phyloP scores from a whole-genome alignment of 2,113 vertebrate genomes.

The Neolamprologus ventralis region DNA sequence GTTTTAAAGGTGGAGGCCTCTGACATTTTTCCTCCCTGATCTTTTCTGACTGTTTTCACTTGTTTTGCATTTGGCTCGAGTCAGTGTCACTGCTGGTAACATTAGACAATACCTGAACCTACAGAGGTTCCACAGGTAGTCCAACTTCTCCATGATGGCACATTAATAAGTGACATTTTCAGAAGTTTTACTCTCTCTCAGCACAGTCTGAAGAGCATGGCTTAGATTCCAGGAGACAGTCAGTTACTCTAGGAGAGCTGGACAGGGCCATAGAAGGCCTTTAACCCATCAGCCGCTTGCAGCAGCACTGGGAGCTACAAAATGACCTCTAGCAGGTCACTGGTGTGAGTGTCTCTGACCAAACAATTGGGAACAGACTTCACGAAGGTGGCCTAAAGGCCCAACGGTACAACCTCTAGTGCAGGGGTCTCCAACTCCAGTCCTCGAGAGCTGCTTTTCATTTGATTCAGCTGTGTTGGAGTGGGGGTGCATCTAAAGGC shows the following conservation, averaged over 20 bases:
- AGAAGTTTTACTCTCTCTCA: not conserved
- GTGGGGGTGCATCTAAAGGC: not conserved
- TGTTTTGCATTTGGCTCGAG: not conserved
- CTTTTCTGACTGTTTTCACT: not conserved
- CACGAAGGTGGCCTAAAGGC: not conserved
- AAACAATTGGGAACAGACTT: not conserved
- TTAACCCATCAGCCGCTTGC: not conserved
- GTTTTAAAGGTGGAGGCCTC: not conserved
- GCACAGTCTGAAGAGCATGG: not conserved
- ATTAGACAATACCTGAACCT: not conserved
- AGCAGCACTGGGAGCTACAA: not conserved
- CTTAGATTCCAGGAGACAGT: not conserved
- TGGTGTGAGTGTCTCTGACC: not conserved
- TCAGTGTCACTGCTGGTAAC: not conserved
- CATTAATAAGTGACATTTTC: not conserved
- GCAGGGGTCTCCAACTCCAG: not conserved
- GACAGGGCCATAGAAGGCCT: not conserved
- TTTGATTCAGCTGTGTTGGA: not conserved
- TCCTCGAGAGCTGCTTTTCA: not conserved
- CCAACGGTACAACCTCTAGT: not conserved
- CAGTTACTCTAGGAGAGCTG: rapidly evolving
- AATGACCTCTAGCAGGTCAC: not conserved
- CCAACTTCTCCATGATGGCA: not conserved
- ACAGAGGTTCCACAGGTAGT: rapidly evolving
- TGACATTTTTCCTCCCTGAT: not conserved